These are phyloP conservation scores for Drosophila aff. DNA, from an alignment of 1,140 invertebrate genomes.

Conservation along the genomic window DNA sequence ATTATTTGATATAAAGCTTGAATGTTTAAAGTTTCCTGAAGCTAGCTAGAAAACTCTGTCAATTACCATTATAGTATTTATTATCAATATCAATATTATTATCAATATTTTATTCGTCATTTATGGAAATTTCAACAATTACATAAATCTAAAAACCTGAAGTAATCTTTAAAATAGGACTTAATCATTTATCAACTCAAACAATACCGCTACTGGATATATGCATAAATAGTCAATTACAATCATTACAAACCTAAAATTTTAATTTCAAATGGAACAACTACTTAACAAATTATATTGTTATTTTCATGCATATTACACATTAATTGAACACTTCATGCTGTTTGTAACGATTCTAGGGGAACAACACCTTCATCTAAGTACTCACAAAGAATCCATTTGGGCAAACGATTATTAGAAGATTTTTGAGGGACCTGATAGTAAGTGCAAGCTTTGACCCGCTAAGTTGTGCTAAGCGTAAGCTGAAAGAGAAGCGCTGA, in stretches of 20 bases:
- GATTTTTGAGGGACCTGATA: constrained; percentile 19
- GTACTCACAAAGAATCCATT: constrained; percentile 52
- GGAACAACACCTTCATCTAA: constrained; percentile 9
- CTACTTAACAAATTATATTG: not conserved
- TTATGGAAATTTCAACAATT: not conserved
- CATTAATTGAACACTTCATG: constrained; percentile 15
- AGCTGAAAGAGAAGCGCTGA: constrained; percentile 53
- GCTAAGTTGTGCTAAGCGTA: constrained; percentile 37
- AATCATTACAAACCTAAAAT: not conserved
- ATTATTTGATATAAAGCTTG: not conserved
- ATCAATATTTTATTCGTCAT: no score
- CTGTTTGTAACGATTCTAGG: constrained; percentile 3
- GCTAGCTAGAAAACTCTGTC: no score
- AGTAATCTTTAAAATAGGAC: no score
- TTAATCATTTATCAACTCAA: not conserved
- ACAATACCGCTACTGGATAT: no score
- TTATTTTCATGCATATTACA: constrained; percentile 17
- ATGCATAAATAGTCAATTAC: constrained; percentile 3
- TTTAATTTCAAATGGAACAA: not conserved
- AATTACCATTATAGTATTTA: not conserved
- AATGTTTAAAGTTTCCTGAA: not conserved
- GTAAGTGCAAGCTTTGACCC: constrained; percentile 33
- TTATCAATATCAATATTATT: no score
- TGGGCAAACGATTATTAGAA: constrained; percentile 32
- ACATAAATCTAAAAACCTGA: not conserved